Conservation (phyloP, 2,888 invertebrate species). For the Acanthacorydalis orientalis region DNA sequence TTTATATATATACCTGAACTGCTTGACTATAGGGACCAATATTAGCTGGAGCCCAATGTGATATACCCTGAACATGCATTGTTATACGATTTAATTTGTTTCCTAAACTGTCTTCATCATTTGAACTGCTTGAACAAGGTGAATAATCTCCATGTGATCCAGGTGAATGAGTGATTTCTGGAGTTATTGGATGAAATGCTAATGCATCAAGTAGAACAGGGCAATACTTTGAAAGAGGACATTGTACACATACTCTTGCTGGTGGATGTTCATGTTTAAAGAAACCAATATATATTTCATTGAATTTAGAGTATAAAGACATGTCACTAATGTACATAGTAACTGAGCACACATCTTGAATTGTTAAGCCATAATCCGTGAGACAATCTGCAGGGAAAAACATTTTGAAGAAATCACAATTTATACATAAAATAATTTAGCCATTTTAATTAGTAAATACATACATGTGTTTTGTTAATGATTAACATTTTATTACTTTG, state of each 20-base stretch:
- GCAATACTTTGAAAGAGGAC: slow-evolving; percentile 49
- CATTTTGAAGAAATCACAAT: too few relatives aligned
- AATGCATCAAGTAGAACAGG: slow-evolving; percentile 66
- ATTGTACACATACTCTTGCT: slow-evolving; percentile 70
- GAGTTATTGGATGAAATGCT: slow-evolving; percentile 12
- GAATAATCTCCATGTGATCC: slow-evolving; percentile 13
- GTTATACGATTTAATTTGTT: slow-evolving; percentile 28
- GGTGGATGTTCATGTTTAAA: slow-evolving; percentile 70
- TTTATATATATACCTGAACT: slow-evolving; percentile 43
- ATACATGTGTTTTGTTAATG: too few relatives aligned
- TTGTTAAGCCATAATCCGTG: slow-evolving; percentile 29
- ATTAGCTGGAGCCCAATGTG: slow-evolving; percentile 96
- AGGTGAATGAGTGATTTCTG: slow-evolving; percentile 14
- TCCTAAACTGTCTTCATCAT: slow-evolving; percentile 21
- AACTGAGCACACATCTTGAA: slow-evolving; percentile 60
- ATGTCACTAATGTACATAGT: slow-evolving; percentile 75
- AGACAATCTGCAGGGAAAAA: slow-evolving; percentile 31
- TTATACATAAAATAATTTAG: too few relatives aligned
- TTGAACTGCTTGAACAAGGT: slow-evolving; percentile 27
- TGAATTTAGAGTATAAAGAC: slow-evolving; percentile 58
- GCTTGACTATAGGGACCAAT: slow-evolving; percentile 95
- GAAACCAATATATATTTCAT: slow-evolving; percentile 56
- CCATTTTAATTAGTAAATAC: too few relatives aligned
- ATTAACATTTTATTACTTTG: too few relatives aligned
- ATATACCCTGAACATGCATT: slow-evolving; percentile 90